Percentiles rank a stretch among this genome's conserved stretches.
Conservation (phyloP, 1,140 invertebrate genomes). For the Coenobita brevimanus region DNA sequence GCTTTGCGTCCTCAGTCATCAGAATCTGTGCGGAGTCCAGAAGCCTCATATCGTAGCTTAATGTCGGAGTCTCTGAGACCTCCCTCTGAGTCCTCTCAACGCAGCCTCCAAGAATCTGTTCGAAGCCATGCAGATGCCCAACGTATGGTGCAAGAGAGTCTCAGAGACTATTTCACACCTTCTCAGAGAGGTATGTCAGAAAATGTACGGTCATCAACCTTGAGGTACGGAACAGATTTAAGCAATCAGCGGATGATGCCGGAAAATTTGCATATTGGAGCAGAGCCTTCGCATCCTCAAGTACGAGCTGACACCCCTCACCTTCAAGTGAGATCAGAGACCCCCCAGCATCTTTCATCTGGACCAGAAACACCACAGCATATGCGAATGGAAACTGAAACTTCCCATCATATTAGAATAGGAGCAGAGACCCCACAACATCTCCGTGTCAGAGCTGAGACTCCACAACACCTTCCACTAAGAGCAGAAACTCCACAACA, state of each 20-base stretch:
- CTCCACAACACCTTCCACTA: constrained; percentile 35
- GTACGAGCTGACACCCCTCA: constrained; percentile 22
- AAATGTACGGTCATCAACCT: constrained; percentile 47
- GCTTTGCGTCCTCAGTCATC: constrained; percentile 42
- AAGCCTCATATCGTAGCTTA: constrained; percentile 41
- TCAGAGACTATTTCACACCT: constrained; percentile 58
- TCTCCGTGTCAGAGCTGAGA: constrained; percentile 31
- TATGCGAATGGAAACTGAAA: constrained; percentile 24
- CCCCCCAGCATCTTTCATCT: constrained; percentile 24
- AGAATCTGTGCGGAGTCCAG: constrained; percentile 48
- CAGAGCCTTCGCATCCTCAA: neutral
- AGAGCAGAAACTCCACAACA: constrained; percentile 42
- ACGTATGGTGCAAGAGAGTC: constrained; percentile 62
- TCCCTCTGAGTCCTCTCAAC: constrained; percentile 45
- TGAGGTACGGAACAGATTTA: constrained; percentile 56
- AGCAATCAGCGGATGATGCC: constrained; percentile 56
- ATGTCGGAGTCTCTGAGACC: constrained; percentile 47
- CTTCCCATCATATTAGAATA: constrained; percentile 30
- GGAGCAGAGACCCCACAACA: constrained; percentile 46
- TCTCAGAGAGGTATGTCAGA: constrained; percentile 53
- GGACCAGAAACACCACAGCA: constrained; percentile 40
- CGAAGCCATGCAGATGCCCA: constrained; percentile 62
- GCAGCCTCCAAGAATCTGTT: constrained; percentile 50
- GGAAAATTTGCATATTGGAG: constrained; percentile 45
- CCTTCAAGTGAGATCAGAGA: constrained; percentile 4